These are phyloP conservation scores for Erythrocebus patas DNA, from an alignment of 2,113 vertebrate genomes.

Conservation along the genomic window DNA sequence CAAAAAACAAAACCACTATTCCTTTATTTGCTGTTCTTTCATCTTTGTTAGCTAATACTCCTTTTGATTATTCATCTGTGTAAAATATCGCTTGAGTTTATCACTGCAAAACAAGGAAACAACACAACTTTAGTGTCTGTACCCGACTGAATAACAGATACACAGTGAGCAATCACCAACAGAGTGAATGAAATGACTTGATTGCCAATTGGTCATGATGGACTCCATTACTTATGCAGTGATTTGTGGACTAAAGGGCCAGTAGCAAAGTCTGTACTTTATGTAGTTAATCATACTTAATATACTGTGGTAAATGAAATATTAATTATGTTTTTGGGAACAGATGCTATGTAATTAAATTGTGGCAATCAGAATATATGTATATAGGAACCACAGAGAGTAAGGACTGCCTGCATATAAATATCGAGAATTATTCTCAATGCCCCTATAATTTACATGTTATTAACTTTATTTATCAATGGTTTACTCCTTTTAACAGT, in stretches of 20 bases:
- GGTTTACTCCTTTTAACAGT: background rate
- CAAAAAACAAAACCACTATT: background rate
- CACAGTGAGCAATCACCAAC: rapidly evolving
- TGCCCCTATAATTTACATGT: background rate
- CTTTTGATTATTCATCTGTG: background rate
- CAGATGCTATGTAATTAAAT: background rate
- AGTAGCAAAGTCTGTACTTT: background rate
- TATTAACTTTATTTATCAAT: background rate
- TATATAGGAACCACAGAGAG: background rate
- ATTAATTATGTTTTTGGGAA: background rate
- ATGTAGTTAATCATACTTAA: background rate
- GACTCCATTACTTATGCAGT: background rate
- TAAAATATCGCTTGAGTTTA: background rate
- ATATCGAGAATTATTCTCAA: background rate
- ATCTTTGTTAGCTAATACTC: background rate
- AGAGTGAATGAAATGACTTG: background rate
- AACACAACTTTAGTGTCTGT: background rate
- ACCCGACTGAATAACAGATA: background rate
- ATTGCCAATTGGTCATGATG: background rate
- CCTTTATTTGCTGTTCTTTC: background rate
- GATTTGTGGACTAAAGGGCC: background rate
- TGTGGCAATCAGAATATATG: background rate
- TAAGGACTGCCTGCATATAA: background rate
- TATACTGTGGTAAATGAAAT: background rate
- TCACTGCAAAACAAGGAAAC: background rate